Evolutionary conservation across 2,797 vertebrate genomes (phyloP).

Genomic region (Parauchenoglanis punctatus): DNA sequence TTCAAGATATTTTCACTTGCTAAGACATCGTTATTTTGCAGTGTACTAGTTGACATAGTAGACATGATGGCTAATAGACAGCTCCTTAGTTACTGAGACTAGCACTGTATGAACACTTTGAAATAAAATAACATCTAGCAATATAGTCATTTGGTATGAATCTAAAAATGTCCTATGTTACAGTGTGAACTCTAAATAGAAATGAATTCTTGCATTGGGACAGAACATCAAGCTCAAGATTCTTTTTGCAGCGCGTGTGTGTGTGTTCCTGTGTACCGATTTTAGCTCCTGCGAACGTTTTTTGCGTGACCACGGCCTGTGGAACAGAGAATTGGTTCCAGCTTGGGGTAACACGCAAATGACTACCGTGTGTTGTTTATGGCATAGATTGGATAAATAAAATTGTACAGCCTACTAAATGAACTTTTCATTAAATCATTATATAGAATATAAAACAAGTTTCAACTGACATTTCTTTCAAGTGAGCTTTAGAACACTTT

Average conservation of each 20-base stretch:
- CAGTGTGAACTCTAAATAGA: not conserved
- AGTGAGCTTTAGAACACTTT: too few relatives aligned
- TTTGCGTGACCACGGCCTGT: not conserved
- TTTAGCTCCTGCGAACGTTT: conserved; percentile 23
- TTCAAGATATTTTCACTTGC: not conserved
- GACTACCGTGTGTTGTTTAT: conserved; percentile 21
- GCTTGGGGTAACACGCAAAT: conserved; percentile 19
- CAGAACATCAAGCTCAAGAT: not conserved
- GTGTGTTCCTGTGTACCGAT: not conserved
- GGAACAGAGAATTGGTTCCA: conserved; percentile 40
- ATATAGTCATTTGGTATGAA: not conserved
- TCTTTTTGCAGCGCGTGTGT: conserved; percentile 1
- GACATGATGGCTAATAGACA: not conserved
- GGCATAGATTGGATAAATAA: not conserved
- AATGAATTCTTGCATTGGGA: not conserved
- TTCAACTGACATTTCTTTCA: not conserved
- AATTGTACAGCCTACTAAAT: not conserved
- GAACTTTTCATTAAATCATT: conserved; percentile 3
- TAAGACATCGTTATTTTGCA: not conserved
- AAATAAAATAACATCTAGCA: not conserved
- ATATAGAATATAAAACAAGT: not conserved
- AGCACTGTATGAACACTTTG: not conserved
- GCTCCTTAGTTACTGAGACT: not conserved
- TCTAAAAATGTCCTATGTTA: not conserved
- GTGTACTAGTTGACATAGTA: not conserved